Conservation (phyloP, 2,113 vertebrate species). For the Catharus fuscescens region DNA sequence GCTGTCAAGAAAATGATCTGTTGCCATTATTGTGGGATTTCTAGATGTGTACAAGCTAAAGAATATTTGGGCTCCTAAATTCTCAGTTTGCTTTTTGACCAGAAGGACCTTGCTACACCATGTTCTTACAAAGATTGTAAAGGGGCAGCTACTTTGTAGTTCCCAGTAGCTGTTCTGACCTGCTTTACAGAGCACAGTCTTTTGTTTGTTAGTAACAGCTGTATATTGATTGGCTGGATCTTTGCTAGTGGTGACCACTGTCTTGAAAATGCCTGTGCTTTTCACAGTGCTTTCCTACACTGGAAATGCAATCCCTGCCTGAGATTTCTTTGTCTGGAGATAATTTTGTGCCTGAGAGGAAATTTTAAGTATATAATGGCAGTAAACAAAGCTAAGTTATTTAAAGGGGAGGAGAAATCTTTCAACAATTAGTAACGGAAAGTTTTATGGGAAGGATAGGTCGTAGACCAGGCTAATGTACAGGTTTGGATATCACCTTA, state of each 20-base stretch:
- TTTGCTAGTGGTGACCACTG: neutral
- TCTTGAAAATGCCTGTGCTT: neutral
- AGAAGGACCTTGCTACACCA: neutral
- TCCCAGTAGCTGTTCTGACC: neutral
- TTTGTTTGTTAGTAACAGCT: neutral
- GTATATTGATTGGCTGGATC: neutral
- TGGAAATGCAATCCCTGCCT: neutral
- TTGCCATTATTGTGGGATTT: neutral
- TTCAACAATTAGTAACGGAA: neutral
- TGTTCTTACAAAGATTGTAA: neutral
- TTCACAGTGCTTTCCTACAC: neutral
- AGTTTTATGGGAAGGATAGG: neutral
- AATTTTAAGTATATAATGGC: neutral
- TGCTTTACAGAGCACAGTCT: neutral
- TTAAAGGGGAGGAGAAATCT: neutral
- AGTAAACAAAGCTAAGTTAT: neutral
- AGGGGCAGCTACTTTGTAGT: neutral
- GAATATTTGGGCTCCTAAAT: neutral
- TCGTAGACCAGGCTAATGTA: neutral
- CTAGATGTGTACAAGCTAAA: neutral
- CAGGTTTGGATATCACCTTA: neutral
- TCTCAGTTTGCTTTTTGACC: neutral
- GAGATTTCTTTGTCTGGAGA: neutral
- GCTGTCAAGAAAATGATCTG: neutral
- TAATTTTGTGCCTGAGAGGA: neutral